Evolutionary conservation across 2,888 invertebrate genomes (phyloP).

Genomic region (Loripinus fragilis): DNA sequence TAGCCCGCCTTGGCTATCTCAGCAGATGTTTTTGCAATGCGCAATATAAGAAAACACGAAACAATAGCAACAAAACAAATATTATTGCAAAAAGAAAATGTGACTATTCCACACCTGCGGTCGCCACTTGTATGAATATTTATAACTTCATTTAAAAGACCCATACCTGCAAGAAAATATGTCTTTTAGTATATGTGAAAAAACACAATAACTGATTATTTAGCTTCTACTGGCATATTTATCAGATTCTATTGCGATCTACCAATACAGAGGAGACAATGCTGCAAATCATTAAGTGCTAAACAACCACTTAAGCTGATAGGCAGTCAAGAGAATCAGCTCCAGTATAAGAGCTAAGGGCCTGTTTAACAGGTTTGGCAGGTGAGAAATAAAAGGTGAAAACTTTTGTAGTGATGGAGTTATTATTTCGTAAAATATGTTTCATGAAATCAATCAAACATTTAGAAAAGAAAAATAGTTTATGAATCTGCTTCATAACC

Average conservation of each 20-base stretch:
- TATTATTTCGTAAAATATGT: background rate
- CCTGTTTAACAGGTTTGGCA: no score
- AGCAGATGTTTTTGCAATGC: background rate
- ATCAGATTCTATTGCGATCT: no score
- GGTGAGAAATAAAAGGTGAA: background rate
- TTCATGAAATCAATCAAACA: background rate
- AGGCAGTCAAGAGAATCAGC: no score
- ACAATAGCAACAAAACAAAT: background rate
- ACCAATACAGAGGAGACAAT: no score
- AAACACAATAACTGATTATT: no score
- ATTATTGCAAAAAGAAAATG: background rate
- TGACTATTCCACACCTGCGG: background rate
- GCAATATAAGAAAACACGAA: background rate
- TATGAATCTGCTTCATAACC: background rate
- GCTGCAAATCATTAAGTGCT: no score
- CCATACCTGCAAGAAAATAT: no score
- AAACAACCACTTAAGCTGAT: no score
- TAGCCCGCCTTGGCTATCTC: background rate
- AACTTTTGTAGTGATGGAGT: background rate
- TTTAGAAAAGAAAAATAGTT: background rate
- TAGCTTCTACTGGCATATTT: no score
- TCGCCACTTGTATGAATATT: background rate
- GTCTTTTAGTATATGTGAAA: no score
- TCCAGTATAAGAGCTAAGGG: no score
- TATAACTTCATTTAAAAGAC: background rate